phyloP scores from a whole-genome alignment of 2,888 invertebrate species.

The Caradrina kadenii region DNA sequence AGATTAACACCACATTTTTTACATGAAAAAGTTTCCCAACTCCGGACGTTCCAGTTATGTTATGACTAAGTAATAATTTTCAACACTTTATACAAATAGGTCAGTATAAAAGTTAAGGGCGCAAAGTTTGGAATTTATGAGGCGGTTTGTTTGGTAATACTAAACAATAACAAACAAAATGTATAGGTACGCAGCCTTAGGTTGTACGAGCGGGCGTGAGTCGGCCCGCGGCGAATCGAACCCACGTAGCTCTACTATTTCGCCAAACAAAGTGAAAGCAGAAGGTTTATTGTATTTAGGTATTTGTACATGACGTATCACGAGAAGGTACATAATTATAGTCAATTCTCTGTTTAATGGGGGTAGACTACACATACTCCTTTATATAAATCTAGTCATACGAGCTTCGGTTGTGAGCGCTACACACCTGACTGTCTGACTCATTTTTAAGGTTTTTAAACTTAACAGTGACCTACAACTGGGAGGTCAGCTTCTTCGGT shows the following conservation, averaged over 20 bases:
- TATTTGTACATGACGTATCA: slow-evolving; percentile 13
- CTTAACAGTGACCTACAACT: no score
- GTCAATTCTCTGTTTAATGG: not conserved
- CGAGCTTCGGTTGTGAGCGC: not conserved
- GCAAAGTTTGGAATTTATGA: slow-evolving; percentile 82
- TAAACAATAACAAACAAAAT: slow-evolving; percentile 85
- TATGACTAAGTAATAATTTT: slow-evolving; percentile 72
- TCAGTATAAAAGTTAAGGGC: slow-evolving; percentile 78
- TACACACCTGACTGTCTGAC: not conserved
- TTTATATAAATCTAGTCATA: not conserved
- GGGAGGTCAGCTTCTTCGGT: no score
- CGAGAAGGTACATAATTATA: not conserved
- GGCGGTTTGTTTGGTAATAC: slow-evolving; percentile 82
- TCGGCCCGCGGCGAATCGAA: slow-evolving; percentile 64
- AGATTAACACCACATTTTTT: slow-evolving; percentile 65
- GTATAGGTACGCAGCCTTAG: slow-evolving; percentile 66
- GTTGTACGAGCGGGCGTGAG: slow-evolving; percentile 59
- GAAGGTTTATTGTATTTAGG: slow-evolving; percentile 37
- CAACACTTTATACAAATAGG: slow-evolving; percentile 76
- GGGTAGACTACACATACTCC: not conserved
- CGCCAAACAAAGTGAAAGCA: slow-evolving; percentile 64
- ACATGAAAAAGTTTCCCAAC: slow-evolving; percentile 59
- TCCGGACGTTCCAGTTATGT: slow-evolving; percentile 61
- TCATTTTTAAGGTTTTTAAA: not conserved
- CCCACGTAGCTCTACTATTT: slow-evolving; percentile 63